These are phyloP conservation scores for Drosophila planitibia DNA, from an alignment of 2,888 invertebrate species.

Conservation along the genomic window DNA sequence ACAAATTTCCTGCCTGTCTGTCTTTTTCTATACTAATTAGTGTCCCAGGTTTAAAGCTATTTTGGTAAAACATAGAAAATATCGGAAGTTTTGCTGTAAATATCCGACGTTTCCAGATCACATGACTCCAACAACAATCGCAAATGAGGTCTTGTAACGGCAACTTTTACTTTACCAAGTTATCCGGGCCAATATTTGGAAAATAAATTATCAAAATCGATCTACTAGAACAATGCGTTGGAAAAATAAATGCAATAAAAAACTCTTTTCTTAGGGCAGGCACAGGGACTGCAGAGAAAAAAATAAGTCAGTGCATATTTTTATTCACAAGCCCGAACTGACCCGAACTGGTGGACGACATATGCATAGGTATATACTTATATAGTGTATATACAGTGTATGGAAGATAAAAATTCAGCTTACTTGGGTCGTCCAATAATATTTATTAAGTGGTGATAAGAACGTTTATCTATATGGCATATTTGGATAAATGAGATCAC, in stretches of 20 bases:
- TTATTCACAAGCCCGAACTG: too few relatives aligned
- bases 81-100: neutral
- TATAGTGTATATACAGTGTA: neutral
- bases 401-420: neutral
- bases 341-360: too few relatives aligned
- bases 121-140: neutral
- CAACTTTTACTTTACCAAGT: neutral
- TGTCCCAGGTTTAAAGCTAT: neutral
- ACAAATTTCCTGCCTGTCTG: neutral
- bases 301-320: too few relatives aligned
- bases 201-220: too few relatives aligned
- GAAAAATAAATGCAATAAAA: too few relatives aligned
- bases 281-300: too few relatives aligned
- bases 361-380: too few relatives aligned
- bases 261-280: too few relatives aligned
- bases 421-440: neutral
- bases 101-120: neutral
- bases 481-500: neutral
- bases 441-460: neutral
- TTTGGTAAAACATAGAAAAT: neutral
- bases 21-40: neutral
- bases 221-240: too few relatives aligned
- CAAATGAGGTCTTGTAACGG: neutral
- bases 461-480: neutral
- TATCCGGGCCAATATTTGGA: neutral